Evolutionary conservation across 64 coral and sea anemone species (phyloP), one percentile per base, ranked within the genome.

Genomic region (Exaiptasia diaphana): DNA sequence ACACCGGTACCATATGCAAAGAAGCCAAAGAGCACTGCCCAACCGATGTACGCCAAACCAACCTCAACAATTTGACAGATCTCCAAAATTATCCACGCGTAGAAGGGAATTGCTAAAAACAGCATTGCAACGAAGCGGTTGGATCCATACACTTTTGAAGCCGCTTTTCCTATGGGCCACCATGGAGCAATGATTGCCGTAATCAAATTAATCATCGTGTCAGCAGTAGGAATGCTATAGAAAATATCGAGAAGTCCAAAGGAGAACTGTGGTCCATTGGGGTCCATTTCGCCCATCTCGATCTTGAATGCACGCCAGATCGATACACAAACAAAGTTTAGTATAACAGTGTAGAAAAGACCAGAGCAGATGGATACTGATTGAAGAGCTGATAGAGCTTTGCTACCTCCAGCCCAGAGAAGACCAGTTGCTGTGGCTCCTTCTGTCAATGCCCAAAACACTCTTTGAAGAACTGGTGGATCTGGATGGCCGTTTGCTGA

Each of bases 391-490:
- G 2, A 38, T 18, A 90, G 21, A 41, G 88, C 88, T 25, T 83
- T 25, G 1, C 41, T 22, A 1, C 88, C 72, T 53, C 80, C 88
- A 30, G 63, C 71, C 3, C 57, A 59, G 5, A 90, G 42, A 24
- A 90, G 80, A 17, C 79, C 88, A 30, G 78, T 83, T 6, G 78
- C 57, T 1, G 75, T 55, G 5, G 86, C 86, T 15, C 86, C 86
- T 50, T 88, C 86, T 21, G 86, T 88, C 2, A 88, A 69, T 15
- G 86, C 86, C 86, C 86, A 88, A 40, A 88, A 88, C 18, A 88
- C 48, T 5, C 86, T 74, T 29, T 88, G 86, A 11, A 74, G 35
- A 38, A 88, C 67, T 4, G 86, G 86, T 42, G 86, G 86, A 53
- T 88, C 55, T 26, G 86, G 76, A 17, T 88, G 46, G 7, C 86